Percentiles rank a stretch among this genome's conserved stretches.
Evolutionary conservation across 2,888 invertebrate species (phyloP).

Genomic region (Heterodera filipjevi): DNA sequence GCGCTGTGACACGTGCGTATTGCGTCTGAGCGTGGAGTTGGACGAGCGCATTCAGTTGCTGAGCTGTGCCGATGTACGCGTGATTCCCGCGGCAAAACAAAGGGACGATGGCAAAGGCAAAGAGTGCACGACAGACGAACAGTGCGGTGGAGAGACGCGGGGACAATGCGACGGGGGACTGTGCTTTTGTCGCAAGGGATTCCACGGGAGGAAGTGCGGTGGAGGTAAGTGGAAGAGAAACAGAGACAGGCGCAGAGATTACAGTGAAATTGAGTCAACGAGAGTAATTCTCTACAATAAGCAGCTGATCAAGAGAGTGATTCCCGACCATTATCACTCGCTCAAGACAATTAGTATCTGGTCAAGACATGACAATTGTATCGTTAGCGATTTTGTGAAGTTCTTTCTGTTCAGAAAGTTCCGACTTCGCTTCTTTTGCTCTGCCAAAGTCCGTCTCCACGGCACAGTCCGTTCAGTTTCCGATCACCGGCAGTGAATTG

Average conservation of each 20-base stretch:
- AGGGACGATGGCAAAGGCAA: neutral
- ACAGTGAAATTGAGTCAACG: neutral
- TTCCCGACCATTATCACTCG: too few relatives aligned
- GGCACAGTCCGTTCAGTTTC: constrained; percentile 21
- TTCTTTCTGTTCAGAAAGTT: neutral
- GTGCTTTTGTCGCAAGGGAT: constrained; percentile 42
- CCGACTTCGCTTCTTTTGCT: constrained; percentile 6
- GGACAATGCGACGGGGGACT: constrained; percentile 34
- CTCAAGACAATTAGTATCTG: too few relatives aligned
- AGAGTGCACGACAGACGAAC: constrained; percentile 36
- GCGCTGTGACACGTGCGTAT: constrained; percentile 84
- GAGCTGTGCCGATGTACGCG: constrained; percentile 47
- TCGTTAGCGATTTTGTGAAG: neutral
- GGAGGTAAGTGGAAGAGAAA: neutral
- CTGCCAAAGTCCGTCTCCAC: constrained; percentile 7
- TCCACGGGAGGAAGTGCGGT: constrained; percentile 32
- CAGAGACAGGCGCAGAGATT: neutral
- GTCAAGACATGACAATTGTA: too few relatives aligned
- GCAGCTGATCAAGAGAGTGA: constrained; percentile 3
- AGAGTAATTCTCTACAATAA: too few relatives aligned
- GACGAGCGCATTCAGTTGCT: constrained; percentile 69
- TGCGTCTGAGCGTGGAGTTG: constrained; percentile 85
- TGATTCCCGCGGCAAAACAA: constrained; percentile 25
- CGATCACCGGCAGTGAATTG: constrained; percentile 25
- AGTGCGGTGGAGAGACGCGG: constrained; percentile 37